phyloP scores from a whole-genome alignment of 2,113 vertebrate genomes.

The Pterophyllum scalare region DNA sequence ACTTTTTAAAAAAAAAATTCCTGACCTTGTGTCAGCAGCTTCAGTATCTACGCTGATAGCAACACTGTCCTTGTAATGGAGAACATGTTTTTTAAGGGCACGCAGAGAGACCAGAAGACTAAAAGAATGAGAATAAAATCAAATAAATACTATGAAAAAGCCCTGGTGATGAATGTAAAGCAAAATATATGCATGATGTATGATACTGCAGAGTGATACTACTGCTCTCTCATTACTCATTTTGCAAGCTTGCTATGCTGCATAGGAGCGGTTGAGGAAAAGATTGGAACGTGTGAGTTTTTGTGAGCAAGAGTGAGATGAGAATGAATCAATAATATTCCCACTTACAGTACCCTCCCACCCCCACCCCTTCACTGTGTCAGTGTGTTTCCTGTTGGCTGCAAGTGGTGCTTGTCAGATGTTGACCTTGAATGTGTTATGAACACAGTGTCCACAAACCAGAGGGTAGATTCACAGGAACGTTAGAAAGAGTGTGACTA shows the following conservation, averaged over 20 bases:
- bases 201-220: background rate
- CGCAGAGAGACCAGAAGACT: background rate
- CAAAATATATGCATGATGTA: background rate
- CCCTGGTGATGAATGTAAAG: background rate
- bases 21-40: background rate
- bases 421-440: slow-evolving; percentile 59
- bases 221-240: slow-evolving; percentile 31
- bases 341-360: slow-evolving; percentile 1
- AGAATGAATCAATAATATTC: slow-evolving; percentile 38
- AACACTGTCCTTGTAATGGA: background rate
- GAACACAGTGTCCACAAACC: slow-evolving; percentile 1
- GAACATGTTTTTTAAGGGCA: background rate
- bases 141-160: background rate
- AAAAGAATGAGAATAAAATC: background rate
- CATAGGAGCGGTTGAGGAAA: slow-evolving; percentile 49
- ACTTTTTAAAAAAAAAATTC: background rate
- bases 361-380: background rate
- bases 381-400: slow-evolving; percentile 19
- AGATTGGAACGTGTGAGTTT: slow-evolving; percentile 6
- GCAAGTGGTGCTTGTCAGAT: slow-evolving; percentile 27
- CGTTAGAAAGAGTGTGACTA: background rate
- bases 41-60: background rate
- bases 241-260: slow-evolving; percentile 67
- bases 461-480: background rate
- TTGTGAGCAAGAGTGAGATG: slow-evolving; percentile 14